phyloP scores from a whole-genome alignment of 64 coral and sea anemone species.

The Hydrozoanthus tunicans region DNA sequence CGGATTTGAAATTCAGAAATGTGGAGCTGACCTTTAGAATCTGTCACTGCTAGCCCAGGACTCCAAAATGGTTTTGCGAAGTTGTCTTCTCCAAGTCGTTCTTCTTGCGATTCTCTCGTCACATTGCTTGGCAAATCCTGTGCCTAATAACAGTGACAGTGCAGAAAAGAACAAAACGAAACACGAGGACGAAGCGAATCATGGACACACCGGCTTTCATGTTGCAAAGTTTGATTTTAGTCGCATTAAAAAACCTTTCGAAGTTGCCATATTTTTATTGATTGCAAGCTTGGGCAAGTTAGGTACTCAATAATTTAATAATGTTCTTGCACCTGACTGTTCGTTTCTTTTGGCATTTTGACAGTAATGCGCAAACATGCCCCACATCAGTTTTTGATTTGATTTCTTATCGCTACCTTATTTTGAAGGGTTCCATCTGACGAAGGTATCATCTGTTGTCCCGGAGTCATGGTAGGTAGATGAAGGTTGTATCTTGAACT shows the following conservation, averaged over 20 bases:
- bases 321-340: background rate
- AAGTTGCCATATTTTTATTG: constrained; percentile 80
- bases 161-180: background rate
- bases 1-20: background rate
- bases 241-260: constrained; percentile 65
- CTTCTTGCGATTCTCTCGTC: constrained; percentile 2
- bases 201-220: constrained; percentile 21
- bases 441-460: constrained; percentile 72
- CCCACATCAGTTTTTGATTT: background rate
- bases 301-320: constrained; percentile 44
- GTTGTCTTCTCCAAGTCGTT: background rate
- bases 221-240: constrained; percentile 81
- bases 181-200: background rate
- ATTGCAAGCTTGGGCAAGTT: constrained; percentile 89
- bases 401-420: background rate
- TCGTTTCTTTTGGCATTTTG: background rate
- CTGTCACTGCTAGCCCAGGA: background rate
- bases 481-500: background rate
- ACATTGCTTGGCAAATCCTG: background rate
- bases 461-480: constrained; percentile 88
- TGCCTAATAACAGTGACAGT: background rate
- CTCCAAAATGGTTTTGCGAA: background rate
- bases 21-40: background rate
- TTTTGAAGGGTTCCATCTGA: constrained; percentile 85
- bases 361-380: background rate